These are phyloP conservation scores for Chaetophractus vellerosus DNA, from an alignment of 2,797 vertebrate genomes.

Conservation along the genomic window DNA sequence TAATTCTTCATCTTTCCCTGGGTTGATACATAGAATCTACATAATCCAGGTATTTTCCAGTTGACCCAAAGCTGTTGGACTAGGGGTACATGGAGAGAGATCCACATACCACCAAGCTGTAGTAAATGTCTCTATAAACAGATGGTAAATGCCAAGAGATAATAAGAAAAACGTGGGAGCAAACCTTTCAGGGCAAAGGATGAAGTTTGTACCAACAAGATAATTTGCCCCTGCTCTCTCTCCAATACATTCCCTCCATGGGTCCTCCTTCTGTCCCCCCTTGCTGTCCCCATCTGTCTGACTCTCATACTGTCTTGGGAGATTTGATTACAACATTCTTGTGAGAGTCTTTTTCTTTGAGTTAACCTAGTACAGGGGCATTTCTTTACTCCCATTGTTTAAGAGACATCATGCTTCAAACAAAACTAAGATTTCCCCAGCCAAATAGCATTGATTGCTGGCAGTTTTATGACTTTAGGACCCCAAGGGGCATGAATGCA, in stretches of 20 bases:
- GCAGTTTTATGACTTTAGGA: not conserved
- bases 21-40: not conserved
- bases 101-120: not conserved
- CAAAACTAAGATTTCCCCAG: not conserved
- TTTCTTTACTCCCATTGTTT: not conserved
- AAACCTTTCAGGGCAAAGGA: not conserved
- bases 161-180: not conserved
- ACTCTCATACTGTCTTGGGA: not conserved
- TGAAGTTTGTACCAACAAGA: not conserved
- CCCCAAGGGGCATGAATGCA: not conserved
- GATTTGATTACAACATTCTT: not conserved
- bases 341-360: not conserved
- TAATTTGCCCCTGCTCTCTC: too few species aligned
- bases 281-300: not conserved
- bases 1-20: not conserved
- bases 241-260: not conserved
- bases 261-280: not conserved
- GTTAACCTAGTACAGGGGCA: not conserved
- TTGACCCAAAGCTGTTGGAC: not conserved
- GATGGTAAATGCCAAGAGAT: not conserved
- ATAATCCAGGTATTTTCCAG: conserved; percentile 15
- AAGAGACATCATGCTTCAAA: not conserved
- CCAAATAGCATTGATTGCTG: not conserved
- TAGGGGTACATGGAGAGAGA: not conserved
- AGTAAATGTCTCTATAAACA: conserved; percentile 27